Base-by-base conservation (phyloP, 2,113 vertebrate genomes). In the Anoplopoma fimbria region DNA sequence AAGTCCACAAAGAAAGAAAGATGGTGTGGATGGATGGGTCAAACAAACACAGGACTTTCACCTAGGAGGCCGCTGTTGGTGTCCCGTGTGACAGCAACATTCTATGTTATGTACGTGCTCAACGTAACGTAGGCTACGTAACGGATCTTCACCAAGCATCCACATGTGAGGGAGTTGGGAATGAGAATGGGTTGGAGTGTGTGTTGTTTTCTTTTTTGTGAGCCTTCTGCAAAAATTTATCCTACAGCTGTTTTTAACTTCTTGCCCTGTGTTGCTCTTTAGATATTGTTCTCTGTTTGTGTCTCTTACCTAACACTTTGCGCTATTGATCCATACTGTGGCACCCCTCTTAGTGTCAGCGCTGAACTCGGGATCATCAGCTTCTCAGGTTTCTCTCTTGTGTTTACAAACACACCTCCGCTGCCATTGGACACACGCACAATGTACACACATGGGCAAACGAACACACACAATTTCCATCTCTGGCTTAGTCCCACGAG, bases 391-490 rank as follows among this genome's bases (percentile, higher is more conserved):
- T 93, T 88, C 90, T 81, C 70, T 72, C 75, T 75, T 40, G 75
- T 92, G 91, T 95, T 91, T 93, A 93, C 93, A 94, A 94, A 94
- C 92, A 93, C 79, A 71, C 58, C 69, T 71, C 79, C 4, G 40
- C 74, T 63, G 69, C 64, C 57, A 58, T n/a, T 70, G 79, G 55
- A 90, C 77, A 78, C 76, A 78, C 53, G 72, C 72, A 29, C 42
- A 64, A 38, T 64, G 38, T 17, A 65, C n/a, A 36, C 61, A 60
- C 27, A 9, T 17, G 57, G 1, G 1, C 27, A 51, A 40, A 31
- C 13, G 19, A 45, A 53, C 45, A 71, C 68, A 47, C 53, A 70
- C 77, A 34, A 60, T 29, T 42, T 68, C 81, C 13, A 34, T 57
- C 64, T 51, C 57, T 45, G 14, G 14, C 27, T 63, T 23, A 38